Base-by-base conservation (phyloP, 2,113 vertebrate species). In the Psettodes erumei region DNA sequence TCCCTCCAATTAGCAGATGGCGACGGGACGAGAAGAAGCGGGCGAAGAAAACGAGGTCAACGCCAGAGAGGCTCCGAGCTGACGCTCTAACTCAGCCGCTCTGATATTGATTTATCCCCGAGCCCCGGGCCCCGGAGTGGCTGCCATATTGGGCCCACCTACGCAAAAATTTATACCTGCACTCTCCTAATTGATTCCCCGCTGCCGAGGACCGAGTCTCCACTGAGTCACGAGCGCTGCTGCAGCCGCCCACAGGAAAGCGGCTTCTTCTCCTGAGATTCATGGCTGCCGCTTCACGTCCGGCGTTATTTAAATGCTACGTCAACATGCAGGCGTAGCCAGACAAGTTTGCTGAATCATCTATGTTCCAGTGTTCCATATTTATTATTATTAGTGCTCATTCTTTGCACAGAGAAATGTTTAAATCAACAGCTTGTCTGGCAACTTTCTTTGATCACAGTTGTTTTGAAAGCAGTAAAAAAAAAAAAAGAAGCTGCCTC, bases 131-230 rank as follows among this genome's bases (percentile, higher is more conserved):
- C 65, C 75, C 59, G 16, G 47, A 73, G 83, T 71, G 78, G 81
- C 72, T 81, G 82, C 87, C 82, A 86, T 90, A 90, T 78, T 75
- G 83, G 88, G 75, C 59, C 87, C 81, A 83, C 90, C 88, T 87
- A 89, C 86, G 59, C 88, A 81, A 79, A 91, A 90, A 89, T 87
- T 51, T 90, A 88, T 89, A 89, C 75, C 53, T 82, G 77, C 84
- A 88, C 85, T 87, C 71, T 83, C 80, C 75, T 92, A 90, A 92
- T 90, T 88, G 88, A 87, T 73, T 83, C 55, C 47, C 59, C 38
- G 45, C 71, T 48, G n/a, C 47, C 53, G 25, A 77, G 65, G 53
- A 63, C 38, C 43, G 77, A 72, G 60, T 28, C 59, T 58, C 68
- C 60, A 77, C 59, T 71, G 74, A 88, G 75, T 75, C 73, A 65